Percentiles rank a stretch among this genome's conserved stretches.
Conservation (phyloP, 2,797 vertebrate species). For the Melanotaenia nigrans region DNA sequence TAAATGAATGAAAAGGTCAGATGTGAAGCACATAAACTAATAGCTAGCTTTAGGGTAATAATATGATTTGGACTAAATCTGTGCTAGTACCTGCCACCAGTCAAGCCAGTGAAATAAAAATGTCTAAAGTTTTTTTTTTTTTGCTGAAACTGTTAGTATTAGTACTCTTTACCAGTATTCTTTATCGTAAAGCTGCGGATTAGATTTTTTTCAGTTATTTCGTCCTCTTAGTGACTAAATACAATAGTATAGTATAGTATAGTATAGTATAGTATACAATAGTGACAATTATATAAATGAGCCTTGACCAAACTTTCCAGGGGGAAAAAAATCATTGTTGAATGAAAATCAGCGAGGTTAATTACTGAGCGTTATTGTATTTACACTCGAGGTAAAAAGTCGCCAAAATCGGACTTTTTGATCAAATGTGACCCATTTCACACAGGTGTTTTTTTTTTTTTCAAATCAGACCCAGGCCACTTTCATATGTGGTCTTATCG, state of each 20-base stretch:
- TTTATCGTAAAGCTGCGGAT: too few species aligned
- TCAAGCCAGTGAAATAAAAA: slow-evolving; percentile 2
- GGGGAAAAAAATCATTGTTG: background rate
- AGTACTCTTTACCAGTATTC: too few species aligned
- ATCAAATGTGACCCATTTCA: background rate
- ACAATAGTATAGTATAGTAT: too few species aligned
- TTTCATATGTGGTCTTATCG: too few species aligned
- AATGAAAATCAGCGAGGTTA: background rate
- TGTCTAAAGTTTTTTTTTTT: background rate
- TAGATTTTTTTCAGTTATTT: too few species aligned
- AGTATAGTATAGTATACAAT: too few species aligned
- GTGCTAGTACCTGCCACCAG: background rate
- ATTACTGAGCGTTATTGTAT: too few species aligned
- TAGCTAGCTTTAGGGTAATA: background rate
- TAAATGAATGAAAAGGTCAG: slow-evolving; percentile 11
- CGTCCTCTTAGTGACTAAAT: too few species aligned
- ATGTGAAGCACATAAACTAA: background rate
- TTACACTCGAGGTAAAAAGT: too few species aligned
- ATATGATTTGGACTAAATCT: background rate
- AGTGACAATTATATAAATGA: background rate
- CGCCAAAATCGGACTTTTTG: too few species aligned
- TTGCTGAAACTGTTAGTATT: background rate
- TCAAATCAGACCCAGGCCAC: too few species aligned
- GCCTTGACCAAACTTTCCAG: background rate
- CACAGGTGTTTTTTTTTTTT: background rate